A percentile compares a stretch with the other conserved stretches of the same genome.
Evolutionary conservation across 2,888 invertebrate species (phyloP).

Genomic region (Exocentrus adspersus): DNA sequence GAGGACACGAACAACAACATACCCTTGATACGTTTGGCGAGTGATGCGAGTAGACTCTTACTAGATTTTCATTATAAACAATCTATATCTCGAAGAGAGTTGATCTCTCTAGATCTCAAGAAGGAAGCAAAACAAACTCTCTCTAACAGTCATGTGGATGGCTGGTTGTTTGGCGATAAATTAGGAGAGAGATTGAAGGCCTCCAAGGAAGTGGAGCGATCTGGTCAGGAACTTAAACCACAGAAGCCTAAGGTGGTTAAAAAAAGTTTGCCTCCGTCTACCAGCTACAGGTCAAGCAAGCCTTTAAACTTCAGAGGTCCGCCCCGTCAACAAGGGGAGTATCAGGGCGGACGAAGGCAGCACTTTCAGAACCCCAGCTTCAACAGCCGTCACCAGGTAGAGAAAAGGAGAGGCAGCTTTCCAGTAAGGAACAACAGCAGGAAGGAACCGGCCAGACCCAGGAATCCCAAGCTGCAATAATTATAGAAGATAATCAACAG

Average conservation of each 20-base stretch:
- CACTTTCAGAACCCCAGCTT: neutral
- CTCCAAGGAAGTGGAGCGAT: constrained; percentile 17
- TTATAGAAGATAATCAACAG: neutral
- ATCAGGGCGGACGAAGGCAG: constrained; percentile 2
- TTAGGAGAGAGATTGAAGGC: constrained; percentile 26
- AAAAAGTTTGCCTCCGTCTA: neutral
- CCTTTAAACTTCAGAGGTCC: constrained; percentile 26
- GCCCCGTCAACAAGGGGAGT: constrained; percentile 8
- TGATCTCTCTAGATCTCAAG: neutral
- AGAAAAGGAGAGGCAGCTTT: neutral
- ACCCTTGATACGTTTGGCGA: neutral
- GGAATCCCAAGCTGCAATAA: neutral
- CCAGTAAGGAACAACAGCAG: too few species aligned
- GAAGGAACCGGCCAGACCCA: too few species aligned
- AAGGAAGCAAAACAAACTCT: neutral
- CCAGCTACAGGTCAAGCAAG: neutral
- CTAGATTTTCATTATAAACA: neutral
- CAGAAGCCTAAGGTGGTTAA: constrained; percentile 7
- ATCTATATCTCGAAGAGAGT: neutral
- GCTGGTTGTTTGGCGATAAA: constrained; percentile 31
- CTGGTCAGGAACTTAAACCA: neutral
- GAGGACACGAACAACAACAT: neutral
- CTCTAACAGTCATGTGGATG: neutral
- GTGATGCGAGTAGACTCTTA: neutral
- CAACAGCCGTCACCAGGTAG: neutral